Evolutionary conservation across 2,888 invertebrate genomes (phyloP), one percentile per base, ranked within the genome.

Genomic region (Pegoplata infirma): DNA sequence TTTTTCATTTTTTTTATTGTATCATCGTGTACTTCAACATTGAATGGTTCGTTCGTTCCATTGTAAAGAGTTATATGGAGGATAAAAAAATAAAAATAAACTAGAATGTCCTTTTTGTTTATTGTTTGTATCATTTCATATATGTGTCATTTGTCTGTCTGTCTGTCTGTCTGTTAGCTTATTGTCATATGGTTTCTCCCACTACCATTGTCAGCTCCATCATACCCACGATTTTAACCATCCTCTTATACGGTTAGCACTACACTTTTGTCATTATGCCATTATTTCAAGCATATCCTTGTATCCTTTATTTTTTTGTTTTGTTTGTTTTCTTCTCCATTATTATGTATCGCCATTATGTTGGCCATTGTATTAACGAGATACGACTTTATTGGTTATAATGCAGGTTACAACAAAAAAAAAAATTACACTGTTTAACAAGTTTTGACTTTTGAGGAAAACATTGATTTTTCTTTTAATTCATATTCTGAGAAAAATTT

Each of bases 261-360:
- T 32, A 53, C 19, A 68, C 64, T 66, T 69, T 69, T 74, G 69
- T 74, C 74, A 79, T 79, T 75, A 79, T 66, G 55, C 63, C 71
- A 79, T 67, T 79, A 75, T 79, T 74, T 79, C 49, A 79, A 79
- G 78, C 74, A 61, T 71, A 79, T 74, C 78, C 64, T 78, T 77
- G 40, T 61, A n/a, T n/a, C n/a, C n/a, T n/a, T n/a, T n/a, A n/a
- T n/a, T n/a, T n/a, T 56, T 53, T 36, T 49, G 28, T 5, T 36
- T 32, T n/a, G n/a, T n/a, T n/a, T n/a, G 21, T 46, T 47, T 40
- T 36, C 23, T 2, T 44, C 67, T 47, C 32, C 14, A 55, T 32
- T 55, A 47, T 23, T 10, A 49, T 63, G 68, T 63, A 61, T 68
- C 74, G 32, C 56, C 28, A 55, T 46, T 16, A 25, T 32, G 7